These are phyloP conservation scores for Polypterus bichir DNA, from an alignment of 2,113 vertebrate species.

Conservation along the genomic window DNA sequence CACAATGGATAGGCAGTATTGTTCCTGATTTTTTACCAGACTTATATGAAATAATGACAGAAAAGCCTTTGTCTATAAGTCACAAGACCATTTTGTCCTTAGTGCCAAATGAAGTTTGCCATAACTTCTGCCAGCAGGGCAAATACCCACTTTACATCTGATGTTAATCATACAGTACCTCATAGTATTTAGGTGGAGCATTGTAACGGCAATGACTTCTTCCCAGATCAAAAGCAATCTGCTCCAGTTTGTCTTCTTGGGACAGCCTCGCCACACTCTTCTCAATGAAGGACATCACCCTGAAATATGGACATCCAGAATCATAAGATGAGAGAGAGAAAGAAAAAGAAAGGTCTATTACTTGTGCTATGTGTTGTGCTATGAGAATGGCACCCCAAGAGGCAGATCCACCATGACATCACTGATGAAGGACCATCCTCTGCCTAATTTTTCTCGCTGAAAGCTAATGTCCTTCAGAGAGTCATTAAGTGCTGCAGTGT, in stretches of 20 bases:
- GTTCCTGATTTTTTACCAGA: too few species aligned
- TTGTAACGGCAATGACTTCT: constrained; percentile 24
- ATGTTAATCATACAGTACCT: constrained; percentile 13
- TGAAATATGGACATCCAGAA: background rate
- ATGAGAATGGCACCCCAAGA: too few species aligned
- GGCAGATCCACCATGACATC: too few species aligned
- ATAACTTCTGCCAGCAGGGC: background rate
- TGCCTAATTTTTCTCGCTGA: too few species aligned
- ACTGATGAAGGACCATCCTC: too few species aligned
- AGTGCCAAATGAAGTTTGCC: background rate
- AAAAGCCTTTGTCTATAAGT: background rate
- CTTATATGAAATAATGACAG: too few species aligned
- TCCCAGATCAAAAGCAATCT: constrained; percentile 21
- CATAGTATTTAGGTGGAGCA: constrained; percentile 28
- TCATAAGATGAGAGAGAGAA: background rate
- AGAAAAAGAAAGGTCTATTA: too few species aligned
- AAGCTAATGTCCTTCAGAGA: too few species aligned
- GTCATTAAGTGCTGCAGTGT: too few species aligned
- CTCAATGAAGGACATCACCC: constrained; percentile 34
- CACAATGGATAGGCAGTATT: too few species aligned
- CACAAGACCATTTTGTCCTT: background rate
- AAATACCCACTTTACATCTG: background rate
- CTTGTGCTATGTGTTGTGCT: too few species aligned
- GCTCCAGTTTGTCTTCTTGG: constrained; percentile 17
- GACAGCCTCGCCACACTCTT: constrained; percentile 26